These are phyloP conservation scores for Speoplatyrhinus poulsoni DNA, from an alignment of 2,113 vertebrate species.

Conservation along the genomic window DNA sequence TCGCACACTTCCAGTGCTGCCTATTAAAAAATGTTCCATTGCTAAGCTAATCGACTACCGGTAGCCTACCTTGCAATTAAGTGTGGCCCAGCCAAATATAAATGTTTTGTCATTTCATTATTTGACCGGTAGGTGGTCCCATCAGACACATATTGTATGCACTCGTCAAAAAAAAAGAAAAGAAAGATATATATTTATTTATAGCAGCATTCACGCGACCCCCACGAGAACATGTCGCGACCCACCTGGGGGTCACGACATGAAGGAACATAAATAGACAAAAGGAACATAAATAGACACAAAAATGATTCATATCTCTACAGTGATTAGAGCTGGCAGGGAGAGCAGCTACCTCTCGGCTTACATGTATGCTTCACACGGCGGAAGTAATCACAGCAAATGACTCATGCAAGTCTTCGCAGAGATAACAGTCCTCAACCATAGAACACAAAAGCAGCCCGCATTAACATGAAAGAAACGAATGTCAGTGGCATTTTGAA, in stretches of 20 bases:
- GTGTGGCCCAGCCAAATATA: not conserved
- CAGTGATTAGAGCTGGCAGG: slow-evolving; percentile 22
- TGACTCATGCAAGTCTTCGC: slow-evolving; percentile 7
- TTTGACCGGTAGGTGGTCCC: too few relatives aligned
- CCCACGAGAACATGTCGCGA: too few relatives aligned
- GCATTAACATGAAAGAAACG: not conserved
- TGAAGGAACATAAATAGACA: slow-evolving; percentile 11
- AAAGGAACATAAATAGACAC: slow-evolving; percentile 12
- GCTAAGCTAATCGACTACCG: too few relatives aligned
- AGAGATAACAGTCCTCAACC: not conserved
- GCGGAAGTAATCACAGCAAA: slow-evolving; percentile 4
- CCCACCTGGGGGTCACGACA: too few relatives aligned
- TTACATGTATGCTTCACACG: not conserved
- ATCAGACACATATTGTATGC: too few relatives aligned
- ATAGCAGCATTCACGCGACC: too few relatives aligned
- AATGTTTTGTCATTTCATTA: not conserved
- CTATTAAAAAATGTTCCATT: too few relatives aligned
- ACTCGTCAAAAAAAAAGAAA: too few relatives aligned
- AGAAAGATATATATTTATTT: too few relatives aligned
- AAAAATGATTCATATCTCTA: slow-evolving; percentile 13
- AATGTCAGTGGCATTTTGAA: too few relatives aligned
- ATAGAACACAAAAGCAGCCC: not conserved
- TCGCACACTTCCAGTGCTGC: too few relatives aligned
- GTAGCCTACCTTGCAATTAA: too few relatives aligned
- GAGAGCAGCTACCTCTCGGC: not conserved